These are phyloP conservation scores for Sphaerophoria taeniata DNA, from an alignment of 2,888 invertebrate genomes.

Conservation along the genomic window DNA sequence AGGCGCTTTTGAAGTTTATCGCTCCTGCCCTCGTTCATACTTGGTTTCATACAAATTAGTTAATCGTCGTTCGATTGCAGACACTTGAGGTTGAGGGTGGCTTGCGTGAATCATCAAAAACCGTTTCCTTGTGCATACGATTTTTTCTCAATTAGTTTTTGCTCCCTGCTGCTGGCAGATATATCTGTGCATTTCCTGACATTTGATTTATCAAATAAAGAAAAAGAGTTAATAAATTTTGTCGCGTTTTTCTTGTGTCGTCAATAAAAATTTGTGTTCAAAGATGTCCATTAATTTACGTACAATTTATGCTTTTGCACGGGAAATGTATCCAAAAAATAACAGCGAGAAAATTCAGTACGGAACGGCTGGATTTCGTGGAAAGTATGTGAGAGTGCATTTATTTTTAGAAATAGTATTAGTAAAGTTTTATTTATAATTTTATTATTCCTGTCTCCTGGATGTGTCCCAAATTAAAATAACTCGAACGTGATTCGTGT, in stretches of 20 bases:
- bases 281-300: slow-evolving; percentile 81
- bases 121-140: slow-evolving; percentile 46
- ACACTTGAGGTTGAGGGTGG: slow-evolving; percentile 63
- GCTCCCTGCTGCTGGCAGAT: slow-evolving; percentile 23
- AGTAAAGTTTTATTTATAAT: slow-evolving; percentile 74
- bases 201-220: background rate
- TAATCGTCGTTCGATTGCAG: slow-evolving; percentile 57
- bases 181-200: slow-evolving; percentile 35
- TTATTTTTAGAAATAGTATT: slow-evolving; percentile 78
- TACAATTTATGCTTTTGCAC: slow-evolving; percentile 88
- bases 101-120: slow-evolving; percentile 64
- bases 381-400: slow-evolving; percentile 85
- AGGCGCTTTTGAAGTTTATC: slow-evolving; percentile 46
- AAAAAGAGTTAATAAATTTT: slow-evolving; percentile 17
- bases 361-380: slow-evolving; percentile 94
- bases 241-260: slow-evolving; percentile 25
- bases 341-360: slow-evolving; percentile 88
- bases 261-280: slow-evolving; percentile 31
- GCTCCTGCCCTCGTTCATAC: slow-evolving; percentile 52
- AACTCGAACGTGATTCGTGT: slow-evolving; percentile 1
- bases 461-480: no score
- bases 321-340: slow-evolving; percentile 90
- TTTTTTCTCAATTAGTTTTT: slow-evolving; percentile 38
- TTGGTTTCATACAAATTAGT: slow-evolving; percentile 18
- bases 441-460: slow-evolving; percentile 41